phyloP scores from a whole-genome alignment of 2,888 invertebrate species.

The Venusia cambrica region DNA sequence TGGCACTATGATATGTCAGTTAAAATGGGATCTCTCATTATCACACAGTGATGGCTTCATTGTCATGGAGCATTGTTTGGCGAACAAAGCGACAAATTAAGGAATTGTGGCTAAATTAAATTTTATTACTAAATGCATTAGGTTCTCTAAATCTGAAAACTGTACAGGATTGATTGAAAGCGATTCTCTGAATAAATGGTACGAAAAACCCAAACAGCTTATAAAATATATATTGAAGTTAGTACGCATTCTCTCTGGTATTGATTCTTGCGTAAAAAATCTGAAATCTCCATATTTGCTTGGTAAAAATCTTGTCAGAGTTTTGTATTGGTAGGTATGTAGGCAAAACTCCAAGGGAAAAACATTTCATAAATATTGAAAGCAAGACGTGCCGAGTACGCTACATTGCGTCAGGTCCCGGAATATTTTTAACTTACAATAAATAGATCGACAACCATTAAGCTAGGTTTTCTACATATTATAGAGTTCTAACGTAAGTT shows the following conservation, averaged over 20 bases:
- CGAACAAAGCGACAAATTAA: constrained; percentile 30
- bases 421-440: no score
- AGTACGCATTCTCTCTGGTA: no score
- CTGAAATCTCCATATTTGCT: constrained; percentile 7
- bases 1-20: constrained; percentile 22
- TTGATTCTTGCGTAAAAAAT: no score
- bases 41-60: constrained; percentile 28
- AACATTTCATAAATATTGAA: constrained; percentile 30
- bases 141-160: neutral
- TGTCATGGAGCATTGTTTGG: constrained; percentile 28
- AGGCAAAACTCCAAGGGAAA: constrained; percentile 21
- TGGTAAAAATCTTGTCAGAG: constrained; percentile 23
- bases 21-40: constrained; percentile 27
- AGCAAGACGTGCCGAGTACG: no score
- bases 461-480: no score
- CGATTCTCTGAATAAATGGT: constrained; percentile 13
- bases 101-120: constrained; percentile 24
- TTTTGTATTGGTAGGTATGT: constrained; percentile 27
- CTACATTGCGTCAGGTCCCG: no score
- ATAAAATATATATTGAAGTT: no score
- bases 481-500: no score
- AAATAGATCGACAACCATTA: no score
- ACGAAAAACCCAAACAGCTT: no score
- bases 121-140: no score
- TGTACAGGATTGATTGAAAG: constrained; percentile 3